Evolutionary conservation across 1,140 invertebrate species (phyloP).

Genomic region (Maconellicoccus hirsutus): DNA sequence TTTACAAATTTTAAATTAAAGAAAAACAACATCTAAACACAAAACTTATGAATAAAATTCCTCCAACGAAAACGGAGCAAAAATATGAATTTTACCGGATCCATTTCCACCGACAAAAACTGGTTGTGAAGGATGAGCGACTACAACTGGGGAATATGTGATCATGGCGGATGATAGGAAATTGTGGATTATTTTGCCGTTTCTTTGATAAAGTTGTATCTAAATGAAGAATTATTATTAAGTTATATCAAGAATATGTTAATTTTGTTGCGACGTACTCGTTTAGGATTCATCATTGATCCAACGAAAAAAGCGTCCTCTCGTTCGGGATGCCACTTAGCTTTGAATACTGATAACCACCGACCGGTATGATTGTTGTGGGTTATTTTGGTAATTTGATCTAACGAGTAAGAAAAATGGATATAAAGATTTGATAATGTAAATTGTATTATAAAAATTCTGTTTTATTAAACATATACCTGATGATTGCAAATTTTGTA

Average conservation of each 20-base stretch:
- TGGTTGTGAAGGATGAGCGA: slow-evolving; percentile 27
- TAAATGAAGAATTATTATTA: slow-evolving; percentile 24
- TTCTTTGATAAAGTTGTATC: slow-evolving; percentile 27
- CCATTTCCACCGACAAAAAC: slow-evolving; percentile 29
- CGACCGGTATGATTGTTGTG: slow-evolving; percentile 29
- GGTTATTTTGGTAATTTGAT: background rate
- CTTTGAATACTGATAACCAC: slow-evolving; percentile 30
- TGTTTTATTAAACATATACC: background rate
- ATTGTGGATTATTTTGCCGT: slow-evolving; percentile 26
- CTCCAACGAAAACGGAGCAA: slow-evolving; percentile 2
- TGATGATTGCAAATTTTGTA: slow-evolving; percentile 10
- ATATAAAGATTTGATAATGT: no score
- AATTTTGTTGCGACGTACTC: slow-evolving; percentile 23
- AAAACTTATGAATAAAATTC: background rate
- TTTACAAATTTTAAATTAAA: no score
- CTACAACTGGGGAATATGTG: slow-evolving; percentile 27
- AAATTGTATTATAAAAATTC: no score
- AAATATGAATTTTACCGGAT: slow-evolving; percentile 27
- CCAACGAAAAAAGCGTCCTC: slow-evolving; percentile 28
- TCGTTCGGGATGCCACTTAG: slow-evolving; percentile 27
- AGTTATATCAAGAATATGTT: slow-evolving; percentile 7
- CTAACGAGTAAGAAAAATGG: background rate
- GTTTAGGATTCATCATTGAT: slow-evolving; percentile 26
- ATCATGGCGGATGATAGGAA: slow-evolving; percentile 23
- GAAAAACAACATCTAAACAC: no score